Conservation (phyloP, 2,888 invertebrate genomes). For the Odontomyia ornata region DNA sequence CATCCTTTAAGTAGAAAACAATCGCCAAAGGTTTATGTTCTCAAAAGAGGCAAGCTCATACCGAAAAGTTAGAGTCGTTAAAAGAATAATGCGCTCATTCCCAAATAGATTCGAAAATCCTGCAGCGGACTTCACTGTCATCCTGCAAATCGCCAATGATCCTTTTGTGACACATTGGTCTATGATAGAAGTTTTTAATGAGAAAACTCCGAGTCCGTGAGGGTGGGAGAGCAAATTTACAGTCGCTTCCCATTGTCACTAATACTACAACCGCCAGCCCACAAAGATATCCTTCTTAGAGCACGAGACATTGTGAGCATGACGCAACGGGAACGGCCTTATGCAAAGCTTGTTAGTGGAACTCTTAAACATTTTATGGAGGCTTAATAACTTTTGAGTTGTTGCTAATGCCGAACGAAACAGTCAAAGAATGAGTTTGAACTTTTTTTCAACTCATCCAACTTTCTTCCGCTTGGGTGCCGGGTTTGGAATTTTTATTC, state of each 20-base stretch:
- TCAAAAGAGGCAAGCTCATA: too few species aligned
- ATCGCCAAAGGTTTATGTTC: too few species aligned
- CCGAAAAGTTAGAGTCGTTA: too few species aligned
- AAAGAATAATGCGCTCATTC: too few species aligned
- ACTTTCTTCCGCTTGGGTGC: slow-evolving; percentile 8
- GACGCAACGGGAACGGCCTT: slow-evolving; percentile 3
- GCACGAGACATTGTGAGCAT: background rate
- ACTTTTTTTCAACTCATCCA: slow-evolving; percentile 18
- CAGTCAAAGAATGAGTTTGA: slow-evolving; percentile 15
- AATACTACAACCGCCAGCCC: background rate
- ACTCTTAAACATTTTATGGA: slow-evolving; percentile 43
- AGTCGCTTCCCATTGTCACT: too few species aligned
- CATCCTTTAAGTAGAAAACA: too few species aligned
- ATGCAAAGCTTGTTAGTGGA: slow-evolving; percentile 39
- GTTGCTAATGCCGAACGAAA: slow-evolving; percentile 39
- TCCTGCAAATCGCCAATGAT: slow-evolving; percentile 3
- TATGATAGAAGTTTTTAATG: slow-evolving; percentile 37
- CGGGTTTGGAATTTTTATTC: slow-evolving; percentile 27
- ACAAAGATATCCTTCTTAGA: background rate
- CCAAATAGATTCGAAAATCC: background rate
- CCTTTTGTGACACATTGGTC: slow-evolving; percentile 7
- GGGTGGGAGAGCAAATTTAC: too few species aligned
- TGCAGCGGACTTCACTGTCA: background rate
- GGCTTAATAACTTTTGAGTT: slow-evolving; percentile 42
- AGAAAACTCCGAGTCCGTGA: slow-evolving; percentile 33